Evolutionary conservation across 2,797 vertebrate species (phyloP).

Genomic region (Limnodromus scolopaceus): DNA sequence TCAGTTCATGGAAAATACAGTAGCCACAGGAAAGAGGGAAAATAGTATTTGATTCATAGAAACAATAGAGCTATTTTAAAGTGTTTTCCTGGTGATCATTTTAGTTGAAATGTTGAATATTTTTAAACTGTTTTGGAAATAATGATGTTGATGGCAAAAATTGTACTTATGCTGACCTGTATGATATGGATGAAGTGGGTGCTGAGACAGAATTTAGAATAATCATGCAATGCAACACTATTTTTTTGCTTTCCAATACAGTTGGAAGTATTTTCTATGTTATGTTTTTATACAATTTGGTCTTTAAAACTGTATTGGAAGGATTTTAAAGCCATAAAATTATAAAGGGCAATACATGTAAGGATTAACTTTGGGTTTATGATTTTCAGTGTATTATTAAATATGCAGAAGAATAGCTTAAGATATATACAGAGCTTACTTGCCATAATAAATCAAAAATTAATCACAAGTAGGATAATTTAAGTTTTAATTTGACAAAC

Average conservation of each 20-base stretch:
- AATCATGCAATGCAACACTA: background rate
- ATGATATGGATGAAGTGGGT: background rate
- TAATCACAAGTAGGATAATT: background rate
- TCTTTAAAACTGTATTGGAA: background rate
- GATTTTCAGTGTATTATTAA: background rate
- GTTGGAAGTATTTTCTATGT: background rate
- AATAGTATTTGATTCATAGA: background rate
- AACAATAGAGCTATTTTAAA: background rate
- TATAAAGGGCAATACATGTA: background rate
- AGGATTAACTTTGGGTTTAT: background rate
- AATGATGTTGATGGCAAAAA: background rate
- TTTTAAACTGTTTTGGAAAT: background rate
- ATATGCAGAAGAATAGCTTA: background rate
- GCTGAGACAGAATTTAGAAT: background rate
- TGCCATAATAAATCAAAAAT: background rate
- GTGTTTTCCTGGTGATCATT: background rate
- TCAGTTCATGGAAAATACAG: constrained; percentile 60
- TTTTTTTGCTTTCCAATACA: background rate
- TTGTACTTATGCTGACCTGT: background rate
- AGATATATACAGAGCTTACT: background rate
- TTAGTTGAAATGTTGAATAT: background rate
- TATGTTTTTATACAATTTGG: background rate
- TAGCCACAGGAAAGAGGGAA: background rate
- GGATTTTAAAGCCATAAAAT: background rate
- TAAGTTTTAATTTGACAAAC: background rate